Base-by-base conservation (phyloP, 2,888 invertebrate genomes). In the Cacoxenus indagator region DNA sequence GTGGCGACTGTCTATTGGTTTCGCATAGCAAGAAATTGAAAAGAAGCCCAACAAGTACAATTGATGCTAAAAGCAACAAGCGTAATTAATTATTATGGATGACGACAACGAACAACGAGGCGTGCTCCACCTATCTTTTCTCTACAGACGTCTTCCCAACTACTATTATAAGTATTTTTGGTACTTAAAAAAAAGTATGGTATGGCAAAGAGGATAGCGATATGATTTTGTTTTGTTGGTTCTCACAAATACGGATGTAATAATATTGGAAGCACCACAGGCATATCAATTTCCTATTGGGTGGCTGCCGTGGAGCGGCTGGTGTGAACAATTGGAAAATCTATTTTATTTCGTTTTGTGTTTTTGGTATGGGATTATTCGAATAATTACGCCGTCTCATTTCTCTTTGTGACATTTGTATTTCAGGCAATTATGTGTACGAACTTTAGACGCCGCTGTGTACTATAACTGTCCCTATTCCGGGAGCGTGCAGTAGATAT, bases 371-470 rank as follows among this genome's bases (percentile, higher is more conserved):
- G 19, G 19, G n/a, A 1, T 48, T 6, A 14, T n/a, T 55, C 65
- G 73, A 65, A 70, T 77, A 76, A 14, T 37, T n/a, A 46, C 65
- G 73, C 66, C 70, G 76, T 77, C 3, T n/a, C n/a, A n/a, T n/a
- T n/a, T n/a, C n/a, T n/a, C n/a, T n/a, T 59, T 31, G 59, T 59
- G 59, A 19, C 79, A 73, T 82, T 80, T 83, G 83, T 83, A 77
- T 80, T 79, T 80, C 83, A 80, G 83, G 76, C 79, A 79, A 83
- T 79, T 79, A 79, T 79, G 83, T 79, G 78, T 75, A 81, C 75
- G 79, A n/a, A n/a, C n/a, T 72, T 74, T 68, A 70, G 75, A 68
- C 64, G 57, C 48, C 54, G 55, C 17, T 6, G 51, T 51, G n/a
- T 8, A 19, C 48, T n/a, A n/a, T 51, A 51, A 6, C 24, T 51